Evolutionary conservation across 1,140 invertebrate species (phyloP), one percentile per base, ranked within the genome.

Genomic region (Papilio machaon): DNA sequence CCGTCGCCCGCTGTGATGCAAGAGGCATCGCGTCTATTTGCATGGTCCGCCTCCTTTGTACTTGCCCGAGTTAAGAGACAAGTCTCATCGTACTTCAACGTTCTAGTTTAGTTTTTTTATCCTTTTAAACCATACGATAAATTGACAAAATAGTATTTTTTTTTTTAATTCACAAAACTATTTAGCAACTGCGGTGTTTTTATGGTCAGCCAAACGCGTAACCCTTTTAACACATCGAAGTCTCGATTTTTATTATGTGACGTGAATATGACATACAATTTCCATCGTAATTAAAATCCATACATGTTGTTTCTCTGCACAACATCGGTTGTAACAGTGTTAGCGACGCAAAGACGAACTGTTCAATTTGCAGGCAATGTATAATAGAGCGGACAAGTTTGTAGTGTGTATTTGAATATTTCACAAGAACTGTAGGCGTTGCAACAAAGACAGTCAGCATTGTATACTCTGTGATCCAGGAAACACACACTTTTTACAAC

Each of bases 1-100:
- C 73, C 80, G 84, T 82, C 82, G 85, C 81, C 86, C 86, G 86
- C 86, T 89, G 88, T 89, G 87, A 91, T 89, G 85, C 88, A 89
- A 90, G 87, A 88, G 84, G 78, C 82, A 81, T 82, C 88, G 85
- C 85, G 83, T 89, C 84, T 89, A 90, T 90, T 90, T 83, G 89
- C 88, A 88, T 82, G 84, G 82, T 81, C 70, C 74, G 67, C 79
- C 82, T 86, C 82, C 80, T 84, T 83, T 82, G 82, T 86, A 38
- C 30, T 70, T 70, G 30, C 23, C 11, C 30, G 64, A 70, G 64
- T 70, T 70, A 74, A 74, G 70, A 73, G 73, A 74, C 38, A 74
- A 70, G 64, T 30, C 64, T 70, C 23, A 70, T 70, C 64, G 30
- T 11, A 70, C 64, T 70, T 70, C 64, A 70, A 13, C 19, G 19